Conservation (phyloP, 1,140 invertebrate species). For the Dreissena rostriformis region DNA sequence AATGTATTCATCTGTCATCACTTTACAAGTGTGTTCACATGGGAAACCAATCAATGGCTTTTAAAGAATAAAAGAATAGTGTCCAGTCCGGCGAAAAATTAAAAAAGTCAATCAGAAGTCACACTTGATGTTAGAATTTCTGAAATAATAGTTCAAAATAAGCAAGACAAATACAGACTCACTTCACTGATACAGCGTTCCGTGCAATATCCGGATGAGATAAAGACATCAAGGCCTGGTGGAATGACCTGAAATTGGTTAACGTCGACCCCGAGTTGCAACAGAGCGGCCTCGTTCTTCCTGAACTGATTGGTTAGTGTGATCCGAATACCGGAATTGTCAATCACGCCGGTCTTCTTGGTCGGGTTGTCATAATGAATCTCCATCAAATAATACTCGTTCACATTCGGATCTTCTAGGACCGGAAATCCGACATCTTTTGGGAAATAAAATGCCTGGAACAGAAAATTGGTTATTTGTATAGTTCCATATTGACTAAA, state of each 20-base stretch:
- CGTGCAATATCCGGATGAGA: slow-evolving; percentile 1
- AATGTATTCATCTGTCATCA: too few relatives aligned
- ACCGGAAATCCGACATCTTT: slow-evolving; percentile 54
- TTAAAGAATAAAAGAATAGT: too few relatives aligned
- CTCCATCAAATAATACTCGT: slow-evolving; percentile 51
- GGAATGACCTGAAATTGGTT: slow-evolving; percentile 15
- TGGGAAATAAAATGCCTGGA: slow-evolving; percentile 58
- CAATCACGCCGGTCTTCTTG: slow-evolving; percentile 31
- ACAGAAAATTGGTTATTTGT: neutral
- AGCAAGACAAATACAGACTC: neutral
- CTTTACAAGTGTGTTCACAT: too few relatives aligned
- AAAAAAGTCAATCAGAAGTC: too few relatives aligned
- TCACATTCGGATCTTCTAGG: slow-evolving; percentile 30
- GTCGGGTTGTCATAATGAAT: slow-evolving; percentile 64
- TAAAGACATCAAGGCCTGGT: neutral
- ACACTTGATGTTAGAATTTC: too few relatives aligned
- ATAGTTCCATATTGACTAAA: too few relatives aligned
- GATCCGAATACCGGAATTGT: slow-evolving; percentile 39
- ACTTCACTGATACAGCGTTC: slow-evolving; percentile 21
- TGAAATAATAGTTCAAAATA: too few relatives aligned
- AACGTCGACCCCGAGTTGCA: neutral
- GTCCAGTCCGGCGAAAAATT: too few relatives aligned
- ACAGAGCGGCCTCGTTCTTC: slow-evolving; percentile 8
- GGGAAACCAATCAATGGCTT: too few relatives aligned
- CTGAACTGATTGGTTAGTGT: slow-evolving; percentile 14